A percentile compares a stretch with the other conserved stretches of the same genome.
These are phyloP conservation scores for Melanocharis versteri DNA, from an alignment of 2,113 vertebrate species.

Conservation along the genomic window DNA sequence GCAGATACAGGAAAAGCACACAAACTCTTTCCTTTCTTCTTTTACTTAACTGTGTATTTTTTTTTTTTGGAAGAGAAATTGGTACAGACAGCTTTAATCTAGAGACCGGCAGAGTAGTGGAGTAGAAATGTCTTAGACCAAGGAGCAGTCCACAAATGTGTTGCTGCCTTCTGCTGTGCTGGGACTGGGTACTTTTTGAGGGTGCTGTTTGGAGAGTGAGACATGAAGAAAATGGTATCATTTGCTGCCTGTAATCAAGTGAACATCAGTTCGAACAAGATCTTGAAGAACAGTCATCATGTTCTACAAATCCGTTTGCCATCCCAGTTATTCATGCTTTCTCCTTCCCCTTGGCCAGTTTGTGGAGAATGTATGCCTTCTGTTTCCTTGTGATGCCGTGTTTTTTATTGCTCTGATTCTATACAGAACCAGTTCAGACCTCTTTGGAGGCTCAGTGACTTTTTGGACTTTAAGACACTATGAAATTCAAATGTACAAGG, in stretches of 20 bases:
- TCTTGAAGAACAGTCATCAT: accelerated
- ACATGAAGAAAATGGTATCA: accelerated
- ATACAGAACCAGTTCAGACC: background rate
- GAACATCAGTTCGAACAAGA: background rate
- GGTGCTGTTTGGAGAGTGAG: background rate
- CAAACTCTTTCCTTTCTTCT: accelerated
- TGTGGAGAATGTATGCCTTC: background rate
- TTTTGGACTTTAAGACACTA: background rate
- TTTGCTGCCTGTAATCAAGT: background rate
- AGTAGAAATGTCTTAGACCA: background rate
- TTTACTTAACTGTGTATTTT: background rate
- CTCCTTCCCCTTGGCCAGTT: background rate
- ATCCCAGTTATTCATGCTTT: accelerated
- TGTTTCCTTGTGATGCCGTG: background rate
- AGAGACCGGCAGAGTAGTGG: too few relatives aligned
- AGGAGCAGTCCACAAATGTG: background rate
- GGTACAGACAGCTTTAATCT: background rate
- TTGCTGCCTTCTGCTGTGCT: background rate
- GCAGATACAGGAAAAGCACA: background rate
- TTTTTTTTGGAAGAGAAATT: background rate
- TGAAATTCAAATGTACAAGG: background rate
- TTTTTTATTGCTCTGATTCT: background rate
- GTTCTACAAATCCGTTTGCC: background rate
- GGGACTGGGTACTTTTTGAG: background rate
- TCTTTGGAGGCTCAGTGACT: background rate